phyloP scores from a whole-genome alignment of 1,140 invertebrate genomes.

The Wasmannia auropunctata region DNA sequence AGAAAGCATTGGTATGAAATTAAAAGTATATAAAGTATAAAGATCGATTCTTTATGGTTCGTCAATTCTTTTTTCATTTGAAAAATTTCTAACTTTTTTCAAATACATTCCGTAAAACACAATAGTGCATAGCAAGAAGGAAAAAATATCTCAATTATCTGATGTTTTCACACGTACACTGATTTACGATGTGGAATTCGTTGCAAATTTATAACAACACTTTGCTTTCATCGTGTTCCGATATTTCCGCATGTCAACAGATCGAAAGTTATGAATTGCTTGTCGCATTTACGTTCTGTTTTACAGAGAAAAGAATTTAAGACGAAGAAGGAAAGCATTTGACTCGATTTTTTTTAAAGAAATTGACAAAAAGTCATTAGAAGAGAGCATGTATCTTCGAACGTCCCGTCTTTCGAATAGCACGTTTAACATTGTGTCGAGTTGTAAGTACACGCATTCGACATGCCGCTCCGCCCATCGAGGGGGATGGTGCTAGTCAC shows the following conservation, averaged over 20 bases:
- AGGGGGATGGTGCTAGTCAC: background rate
- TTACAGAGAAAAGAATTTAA: slow-evolving; percentile 1
- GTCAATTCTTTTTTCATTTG: background rate
- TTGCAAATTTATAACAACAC: background rate
- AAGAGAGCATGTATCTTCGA: background rate
- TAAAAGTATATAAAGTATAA: background rate
- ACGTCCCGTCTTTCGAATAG: slow-evolving; percentile 31
- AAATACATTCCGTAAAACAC: background rate
- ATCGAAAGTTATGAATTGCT: slow-evolving; percentile 14
- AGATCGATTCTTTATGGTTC: background rate
- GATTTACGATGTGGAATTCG: background rate
- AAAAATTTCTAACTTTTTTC: background rate
- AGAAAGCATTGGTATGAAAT: background rate
- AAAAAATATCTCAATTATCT: background rate
- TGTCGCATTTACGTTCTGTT: background rate
- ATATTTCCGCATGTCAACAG: background rate
- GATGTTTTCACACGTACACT: background rate
- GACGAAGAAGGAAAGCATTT: background rate
- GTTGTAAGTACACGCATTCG: slow-evolving; percentile 62
- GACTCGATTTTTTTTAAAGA: background rate
- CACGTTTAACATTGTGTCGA: slow-evolving; percentile 57
- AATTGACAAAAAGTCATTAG: background rate
- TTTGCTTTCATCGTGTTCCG: background rate
- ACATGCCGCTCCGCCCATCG: slow-evolving; percentile 8
- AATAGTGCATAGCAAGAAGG: background rate